Evolutionary conservation across 2,888 invertebrate genomes (phyloP), one percentile per base, ranked within the genome.

Genomic region (Linnaemya vulpina): DNA sequence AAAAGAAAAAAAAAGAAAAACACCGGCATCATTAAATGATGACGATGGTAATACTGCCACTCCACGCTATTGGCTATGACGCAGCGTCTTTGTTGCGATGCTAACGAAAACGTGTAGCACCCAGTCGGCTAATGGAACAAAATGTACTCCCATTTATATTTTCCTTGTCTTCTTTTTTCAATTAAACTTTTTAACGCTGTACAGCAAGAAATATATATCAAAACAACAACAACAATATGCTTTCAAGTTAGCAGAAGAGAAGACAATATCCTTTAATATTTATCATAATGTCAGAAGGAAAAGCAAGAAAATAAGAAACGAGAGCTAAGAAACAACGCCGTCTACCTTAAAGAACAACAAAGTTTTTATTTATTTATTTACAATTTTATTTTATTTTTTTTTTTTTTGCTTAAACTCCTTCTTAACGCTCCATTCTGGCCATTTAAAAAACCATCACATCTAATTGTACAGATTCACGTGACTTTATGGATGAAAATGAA

Each of bases 401-500:
- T 79, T 68, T 71, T 35, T 25, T 3, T 30, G 11, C 73, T 63
- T 73, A 62, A 74, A 70, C 65, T 77, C 63, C 76, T 70, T 79
- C 75, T 67, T 80, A 76, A 55, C 38, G 62, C 60, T 58, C 30
- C 49, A 68, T 86, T 43, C 53, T 67, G 79, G 65, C 79, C 79
- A 80, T 80, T 80, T 80, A 80, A 80, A 74, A 74, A 40, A 22
- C 79, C 86, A 81, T 74, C 82, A 58, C 71, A 68, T 83, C 77
- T 74, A 85, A 81, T 82, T 83, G 75, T 75, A 68, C 60, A 76
- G 60, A 75, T 79, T 71, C 79, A 82, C 83, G 77, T 83, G 85
- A 80, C 81, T 83, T 86, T 85, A 78, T 75, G 68, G 86, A 88
- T 86, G 88, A 88, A 90, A 90, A 91, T 91, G 89, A 92, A 91